Percentiles rank a stretch among this genome's conserved stretches.
phyloP scores from a whole-genome alignment of 2,888 invertebrate species.

The Cataglyphis altisquamis region DNA sequence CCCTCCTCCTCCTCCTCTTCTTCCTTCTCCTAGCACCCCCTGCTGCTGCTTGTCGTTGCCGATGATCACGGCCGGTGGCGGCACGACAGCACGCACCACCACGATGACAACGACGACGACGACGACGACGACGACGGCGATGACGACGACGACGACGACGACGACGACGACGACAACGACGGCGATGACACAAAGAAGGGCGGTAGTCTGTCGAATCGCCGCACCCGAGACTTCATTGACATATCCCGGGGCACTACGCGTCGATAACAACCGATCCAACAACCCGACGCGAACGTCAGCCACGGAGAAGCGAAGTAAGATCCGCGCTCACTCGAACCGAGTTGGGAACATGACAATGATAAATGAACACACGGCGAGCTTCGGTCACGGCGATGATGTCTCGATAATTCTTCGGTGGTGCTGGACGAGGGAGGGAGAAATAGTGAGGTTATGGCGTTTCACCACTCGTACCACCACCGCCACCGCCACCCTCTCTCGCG shows the following conservation, averaged over 20 bases:
- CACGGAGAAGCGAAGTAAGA: neutral
- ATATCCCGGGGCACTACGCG: conserved; percentile 63
- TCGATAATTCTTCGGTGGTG: conserved; percentile 18
- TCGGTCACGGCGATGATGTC: conserved; percentile 14
- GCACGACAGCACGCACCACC: conserved; percentile 64
- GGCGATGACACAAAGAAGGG: conserved; percentile 45
- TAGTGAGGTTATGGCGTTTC: conserved; percentile 60
- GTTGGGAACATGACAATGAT: neutral
- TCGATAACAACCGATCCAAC: conserved; percentile 52
- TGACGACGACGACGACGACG: conserved; percentile 33
- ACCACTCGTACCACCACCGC: conserved; percentile 20
- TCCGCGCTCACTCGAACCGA: conserved; percentile 30
- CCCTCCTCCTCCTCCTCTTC: conserved; percentile 56
- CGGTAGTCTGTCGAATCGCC: conserved; percentile 56
- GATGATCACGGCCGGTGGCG: conserved; percentile 71
- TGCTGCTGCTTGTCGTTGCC: conserved; percentile 54
- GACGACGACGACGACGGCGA: conserved; percentile 13
- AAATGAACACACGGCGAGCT: conserved; percentile 31
- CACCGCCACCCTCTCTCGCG: conserved; percentile 25
- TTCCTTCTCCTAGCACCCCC: conserved; percentile 26
- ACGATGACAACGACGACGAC: conserved; percentile 31
- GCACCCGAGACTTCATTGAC: conserved; percentile 75
- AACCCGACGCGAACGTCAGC: conserved; percentile 29
- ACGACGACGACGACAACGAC: conserved; percentile 23
- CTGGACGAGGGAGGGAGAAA: conserved; percentile 54